Percentiles rank a stretch among this genome's conserved stretches.
Conservation (phyloP, 2,113 vertebrate species). For the Corythornis madagascariensis region DNA sequence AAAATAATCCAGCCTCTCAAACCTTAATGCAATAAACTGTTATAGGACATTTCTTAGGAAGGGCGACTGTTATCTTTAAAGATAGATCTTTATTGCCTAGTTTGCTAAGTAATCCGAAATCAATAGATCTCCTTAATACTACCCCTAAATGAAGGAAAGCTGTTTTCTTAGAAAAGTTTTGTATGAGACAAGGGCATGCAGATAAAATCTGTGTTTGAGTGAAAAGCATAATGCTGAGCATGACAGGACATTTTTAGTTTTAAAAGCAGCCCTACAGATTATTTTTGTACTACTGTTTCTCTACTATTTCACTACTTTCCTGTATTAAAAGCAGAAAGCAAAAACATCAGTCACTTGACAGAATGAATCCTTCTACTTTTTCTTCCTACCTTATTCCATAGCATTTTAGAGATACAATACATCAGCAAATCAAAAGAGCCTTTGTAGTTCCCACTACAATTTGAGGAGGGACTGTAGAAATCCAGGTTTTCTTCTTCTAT, state of each 20-base stretch:
- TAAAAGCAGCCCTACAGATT: not conserved
- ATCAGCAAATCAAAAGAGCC: not conserved
- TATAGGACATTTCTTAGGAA: not conserved
- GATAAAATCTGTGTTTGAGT: not conserved
- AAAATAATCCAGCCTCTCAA: not conserved
- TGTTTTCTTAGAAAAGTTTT: not conserved
- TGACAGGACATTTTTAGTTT: not conserved
- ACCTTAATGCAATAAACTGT: not conserved
- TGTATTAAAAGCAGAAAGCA: not conserved
- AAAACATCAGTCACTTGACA: not conserved
- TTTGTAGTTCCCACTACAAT: not conserved
- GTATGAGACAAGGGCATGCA: not conserved
- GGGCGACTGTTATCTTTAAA: not conserved
- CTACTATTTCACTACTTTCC: not conserved
- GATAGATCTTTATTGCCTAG: not conserved
- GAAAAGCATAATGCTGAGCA: not conserved
- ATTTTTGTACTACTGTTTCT: not conserved
- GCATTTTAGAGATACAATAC: not conserved
- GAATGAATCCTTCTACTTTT: not conserved
- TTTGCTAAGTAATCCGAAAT: not conserved
- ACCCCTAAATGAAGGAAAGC: not conserved
- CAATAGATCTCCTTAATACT: not conserved
- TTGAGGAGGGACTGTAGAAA: not conserved
- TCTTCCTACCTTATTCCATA: not conserved
- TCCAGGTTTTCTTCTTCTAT: not conserved